Evolutionary conservation across 92 coral and sea anemone genomes (phyloP).

Genomic region (Zoanthus gigantus): DNA sequence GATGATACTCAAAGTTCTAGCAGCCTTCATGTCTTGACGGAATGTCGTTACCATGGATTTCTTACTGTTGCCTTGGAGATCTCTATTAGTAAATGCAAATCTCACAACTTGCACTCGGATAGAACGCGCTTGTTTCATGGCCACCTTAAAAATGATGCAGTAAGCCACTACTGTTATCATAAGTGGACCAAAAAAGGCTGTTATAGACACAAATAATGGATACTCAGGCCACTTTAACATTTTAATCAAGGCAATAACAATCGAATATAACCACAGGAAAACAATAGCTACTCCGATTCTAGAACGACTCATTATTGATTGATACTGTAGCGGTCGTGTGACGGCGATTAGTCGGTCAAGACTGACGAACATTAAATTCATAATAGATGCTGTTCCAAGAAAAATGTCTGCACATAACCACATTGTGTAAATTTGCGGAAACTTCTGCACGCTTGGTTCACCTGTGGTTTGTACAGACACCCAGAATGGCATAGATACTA

Average conservation of each 20-base stretch:
- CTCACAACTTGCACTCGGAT: slow-evolving; percentile 65
- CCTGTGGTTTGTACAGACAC: slow-evolving; percentile 66
- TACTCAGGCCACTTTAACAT: slow-evolving; percentile 58
- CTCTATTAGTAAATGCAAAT: slow-evolving; percentile 42
- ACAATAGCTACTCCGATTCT: slow-evolving; percentile 67
- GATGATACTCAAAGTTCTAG: slow-evolving; percentile 83
- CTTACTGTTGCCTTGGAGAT: slow-evolving; percentile 43
- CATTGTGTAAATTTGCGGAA: slow-evolving; percentile 65
- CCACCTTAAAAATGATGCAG: slow-evolving; percentile 76
- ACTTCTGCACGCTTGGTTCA: slow-evolving; percentile 46
- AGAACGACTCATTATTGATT: slow-evolving; percentile 59
- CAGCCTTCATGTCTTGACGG: slow-evolving; percentile 80
- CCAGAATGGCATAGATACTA: slow-evolving; percentile 75
- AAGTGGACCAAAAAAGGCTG: slow-evolving; percentile 74
- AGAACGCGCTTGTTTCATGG: slow-evolving; percentile 75
- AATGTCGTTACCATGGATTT: slow-evolving; percentile 50
- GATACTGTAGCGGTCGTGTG: slow-evolving; percentile 72
- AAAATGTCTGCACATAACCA: slow-evolving; percentile 72
- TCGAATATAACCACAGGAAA: slow-evolving; percentile 73
- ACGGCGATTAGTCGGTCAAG: slow-evolving; percentile 87
- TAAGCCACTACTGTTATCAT: slow-evolving; percentile 72
- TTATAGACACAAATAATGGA: slow-evolving; percentile 66
- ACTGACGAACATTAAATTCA: slow-evolving; percentile 80
- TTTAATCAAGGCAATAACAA: slow-evolving; percentile 60
- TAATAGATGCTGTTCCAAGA: slow-evolving; percentile 74